Conservation (phyloP, 2,113 vertebrate species). For the Desmodus rotundus region DNA sequence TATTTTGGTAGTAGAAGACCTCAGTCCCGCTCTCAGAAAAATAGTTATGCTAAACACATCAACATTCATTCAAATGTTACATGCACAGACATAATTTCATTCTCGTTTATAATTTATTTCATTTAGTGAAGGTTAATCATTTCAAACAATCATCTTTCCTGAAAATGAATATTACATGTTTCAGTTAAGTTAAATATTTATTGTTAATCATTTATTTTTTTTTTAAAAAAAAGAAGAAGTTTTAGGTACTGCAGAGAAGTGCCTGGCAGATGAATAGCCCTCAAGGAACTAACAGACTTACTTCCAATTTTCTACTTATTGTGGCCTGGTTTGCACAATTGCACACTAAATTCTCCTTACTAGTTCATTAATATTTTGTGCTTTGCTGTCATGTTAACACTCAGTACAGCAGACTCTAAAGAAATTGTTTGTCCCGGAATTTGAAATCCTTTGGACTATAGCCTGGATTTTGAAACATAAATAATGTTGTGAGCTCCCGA, state of each 20-base stretch:
- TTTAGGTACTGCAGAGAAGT: neutral
- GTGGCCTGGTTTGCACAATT: neutral
- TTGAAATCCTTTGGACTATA: constrained; percentile 19
- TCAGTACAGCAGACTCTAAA: neutral
- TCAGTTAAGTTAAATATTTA: neutral
- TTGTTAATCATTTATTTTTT: neutral
- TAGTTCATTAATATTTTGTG: neutral
- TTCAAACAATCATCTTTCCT: constrained; percentile 1
- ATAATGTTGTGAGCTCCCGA: neutral
- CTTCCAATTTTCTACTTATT: neutral
- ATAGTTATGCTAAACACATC: neutral
- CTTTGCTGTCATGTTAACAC: neutral
- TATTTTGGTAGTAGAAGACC: neutral
- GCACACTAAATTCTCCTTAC: neutral
- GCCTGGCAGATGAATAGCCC: neutral
- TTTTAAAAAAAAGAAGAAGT: neutral
- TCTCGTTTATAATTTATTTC: neutral
- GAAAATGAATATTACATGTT: neutral
- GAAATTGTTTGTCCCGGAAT: neutral
- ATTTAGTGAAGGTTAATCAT: neutral
- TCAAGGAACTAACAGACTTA: neutral
- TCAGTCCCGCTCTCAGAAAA: neutral
- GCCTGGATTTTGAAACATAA: constrained; percentile 54
- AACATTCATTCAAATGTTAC: neutral
- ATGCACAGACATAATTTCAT: neutral